Percentiles rank a stretch among this genome's conserved stretches.
Conservation (phyloP, 2,888 invertebrate species). For the Lithophane ornitopus region DNA sequence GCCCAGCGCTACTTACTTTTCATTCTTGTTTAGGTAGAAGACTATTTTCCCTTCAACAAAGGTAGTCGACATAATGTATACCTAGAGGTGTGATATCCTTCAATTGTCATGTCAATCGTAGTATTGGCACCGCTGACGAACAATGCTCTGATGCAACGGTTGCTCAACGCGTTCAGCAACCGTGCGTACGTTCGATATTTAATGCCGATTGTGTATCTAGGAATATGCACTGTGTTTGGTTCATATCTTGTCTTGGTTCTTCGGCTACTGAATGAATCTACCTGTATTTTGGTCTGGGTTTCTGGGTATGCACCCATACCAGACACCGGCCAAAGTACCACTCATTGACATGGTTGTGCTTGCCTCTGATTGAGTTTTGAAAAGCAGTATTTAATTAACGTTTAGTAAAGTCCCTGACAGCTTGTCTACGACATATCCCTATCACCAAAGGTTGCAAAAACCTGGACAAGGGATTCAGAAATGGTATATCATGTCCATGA, state of each 20-base stretch:
- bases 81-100: conserved; percentile 28
- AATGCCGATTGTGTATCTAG: conserved; percentile 20
- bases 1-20: background rate
- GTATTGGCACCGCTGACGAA: conserved; percentile 36
- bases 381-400: background rate
- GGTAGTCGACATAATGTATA: background rate
- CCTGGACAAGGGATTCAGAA: background rate
- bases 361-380: background rate
- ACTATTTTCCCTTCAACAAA: conserved; percentile 1
- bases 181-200: conserved; percentile 13
- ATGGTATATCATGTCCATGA: background rate
- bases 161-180: conserved; percentile 42
- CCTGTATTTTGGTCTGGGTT: background rate
- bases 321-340: background rate
- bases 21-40: background rate
- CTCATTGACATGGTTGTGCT: background rate
- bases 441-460: background rate
- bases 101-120: conserved; percentile 26
- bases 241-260: background rate
- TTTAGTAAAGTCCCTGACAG: too few species aligned
- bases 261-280: background rate
- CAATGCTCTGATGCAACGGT: conserved; percentile 55
- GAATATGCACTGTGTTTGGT: background rate
- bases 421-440: background rate
- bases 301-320: background rate